Base-by-base conservation (phyloP, 2,113 vertebrate species). In the Chloroceryle aenea region DNA sequence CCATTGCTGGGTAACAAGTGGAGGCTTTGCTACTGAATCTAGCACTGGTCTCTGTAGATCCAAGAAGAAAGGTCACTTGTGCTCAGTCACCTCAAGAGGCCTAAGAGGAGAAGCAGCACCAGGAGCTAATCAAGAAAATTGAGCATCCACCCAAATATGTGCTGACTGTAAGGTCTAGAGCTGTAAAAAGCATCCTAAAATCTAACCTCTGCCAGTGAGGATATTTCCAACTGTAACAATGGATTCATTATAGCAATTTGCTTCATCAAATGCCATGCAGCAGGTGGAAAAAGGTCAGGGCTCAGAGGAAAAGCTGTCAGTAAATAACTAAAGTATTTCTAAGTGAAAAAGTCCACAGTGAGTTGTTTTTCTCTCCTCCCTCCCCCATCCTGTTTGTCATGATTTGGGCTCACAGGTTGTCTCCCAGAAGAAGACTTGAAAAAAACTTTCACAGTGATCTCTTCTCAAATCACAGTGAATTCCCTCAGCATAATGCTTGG, bases 241-340 rank as follows among this genome's bases (percentile, higher is more conserved):
- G 61, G 30, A 82, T 76, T 90, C 36, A 88, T 90, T 95, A 55
- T 78, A 93, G 52, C 73, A 68, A 84, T 87, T 79, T 82, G 17
- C 59, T 96, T 96, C 87, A 91, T 85, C 48, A 90, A 78, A 90
- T 78, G 80, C 58, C 83, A 81, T 89, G 61, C 64, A 92, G 68
- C 90, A 95, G 90, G 95, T 95, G 66, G 48, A 93, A 96, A 88
- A 42, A 92, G 69, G 92, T 95, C 90, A 94, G 7, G 52, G 13
- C 85, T 89, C 85, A 81, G 73, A 90, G 19, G 56, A 75, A 86
- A 94, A 93, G 30, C 30, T 92, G 43, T 90, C 82, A 43, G 68
- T 92, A 96, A 94, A 93, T 27, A 92, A 56, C 19, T 22, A 12
- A 87, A 93, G 19, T 47, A 68, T 59, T 96, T 96, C 90, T 26